Evolutionary conservation across 2,888 invertebrate species (phyloP), one percentile per base, ranked within the genome.

Genomic region (Falcaria lacertinaria): DNA sequence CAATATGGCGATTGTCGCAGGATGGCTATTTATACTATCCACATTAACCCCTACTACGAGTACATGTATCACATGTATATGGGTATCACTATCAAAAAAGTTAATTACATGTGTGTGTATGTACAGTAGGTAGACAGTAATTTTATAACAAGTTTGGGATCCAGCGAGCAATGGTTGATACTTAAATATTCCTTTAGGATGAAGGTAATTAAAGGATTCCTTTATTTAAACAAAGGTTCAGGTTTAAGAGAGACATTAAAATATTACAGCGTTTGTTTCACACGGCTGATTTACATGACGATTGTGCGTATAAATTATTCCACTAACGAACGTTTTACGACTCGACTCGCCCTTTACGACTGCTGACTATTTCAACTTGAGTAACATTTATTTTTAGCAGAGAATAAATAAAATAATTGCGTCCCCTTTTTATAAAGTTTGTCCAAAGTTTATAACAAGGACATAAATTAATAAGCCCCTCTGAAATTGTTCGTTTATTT

Each of bases 301-400:
- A 75, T 74, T 68, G 67, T 63, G 52, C 51, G 46, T 70, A 74
- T 81, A 81, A 80, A 80, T 79, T 68, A 71, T 41, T 48, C 52
- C 50, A 52, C 66, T 80, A 80, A 82, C 79, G 77, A 82, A 77
- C 67, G 59, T 57, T 82, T 81, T 81, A 80, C 73, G 74, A 72
- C 60, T 41, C 45, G 39, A 32, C 46, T 34, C 58, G 52, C 51
- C 52, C 42, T 72, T 74, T 71, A 74, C 68, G 69, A 68, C 55
- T 43, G 39, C 40, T 41, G 35, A 34, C 39, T 52, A 45, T 55
- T 58, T 47, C 47, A 42, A 38, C 45, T 43, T 48, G 48, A 45
- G 46, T 43, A 25, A 44, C 40, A 36, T 51, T 54, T 65, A 57
- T 60, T 59, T 62, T 60, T 48, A 48, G 49, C 44, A 42, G 42